phyloP scores from a whole-genome alignment of 2,888 invertebrate genomes.

The Linnaemya vulpina region DNA sequence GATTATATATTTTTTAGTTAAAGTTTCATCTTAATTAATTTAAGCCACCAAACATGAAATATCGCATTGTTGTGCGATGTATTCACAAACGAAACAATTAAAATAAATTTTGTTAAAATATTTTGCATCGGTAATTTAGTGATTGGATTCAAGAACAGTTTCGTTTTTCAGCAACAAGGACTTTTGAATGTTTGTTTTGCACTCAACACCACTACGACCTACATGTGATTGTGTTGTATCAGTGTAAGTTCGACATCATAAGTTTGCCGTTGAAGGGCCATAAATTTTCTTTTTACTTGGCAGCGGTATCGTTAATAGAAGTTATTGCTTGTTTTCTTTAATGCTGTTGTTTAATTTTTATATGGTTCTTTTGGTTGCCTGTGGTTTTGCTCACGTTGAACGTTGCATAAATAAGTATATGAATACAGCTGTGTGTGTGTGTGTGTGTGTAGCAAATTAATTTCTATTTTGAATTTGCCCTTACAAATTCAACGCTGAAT shows the following conservation, averaged over 20 bases:
- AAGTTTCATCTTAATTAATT: not conserved
- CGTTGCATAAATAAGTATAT: not conserved
- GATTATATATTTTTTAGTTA: not conserved
- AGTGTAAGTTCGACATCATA: conserved; percentile 26
- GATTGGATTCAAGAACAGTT: not conserved
- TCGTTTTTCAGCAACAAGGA: conserved; percentile 19
- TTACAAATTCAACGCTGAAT: conserved; percentile 35
- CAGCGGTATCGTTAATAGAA: conserved; percentile 51
- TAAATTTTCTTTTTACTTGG: conserved; percentile 43
- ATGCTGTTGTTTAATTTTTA: conserved; percentile 24
- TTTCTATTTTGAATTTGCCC: conserved; percentile 46
- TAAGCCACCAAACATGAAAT: not conserved
- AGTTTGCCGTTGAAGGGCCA: conserved; percentile 43
- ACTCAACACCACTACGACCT: conserved; percentile 2
- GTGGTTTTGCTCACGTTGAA: conserved; percentile 31
- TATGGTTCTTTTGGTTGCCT: conserved; percentile 20
- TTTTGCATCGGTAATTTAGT: not conserved
- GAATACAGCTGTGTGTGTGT: not conserved
- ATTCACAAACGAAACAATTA: conserved; percentile 2
- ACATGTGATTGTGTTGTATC: not conserved
- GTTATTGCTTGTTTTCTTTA: conserved; percentile 45
- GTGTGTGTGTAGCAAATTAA: conserved; percentile 26
- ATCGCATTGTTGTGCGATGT: no score
- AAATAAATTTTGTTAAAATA: conserved; percentile 4
- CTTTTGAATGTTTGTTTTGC: conserved; percentile 31